Conservation (phyloP, 2,797 vertebrate genomes). For the Coregonus suidteri region DNA sequence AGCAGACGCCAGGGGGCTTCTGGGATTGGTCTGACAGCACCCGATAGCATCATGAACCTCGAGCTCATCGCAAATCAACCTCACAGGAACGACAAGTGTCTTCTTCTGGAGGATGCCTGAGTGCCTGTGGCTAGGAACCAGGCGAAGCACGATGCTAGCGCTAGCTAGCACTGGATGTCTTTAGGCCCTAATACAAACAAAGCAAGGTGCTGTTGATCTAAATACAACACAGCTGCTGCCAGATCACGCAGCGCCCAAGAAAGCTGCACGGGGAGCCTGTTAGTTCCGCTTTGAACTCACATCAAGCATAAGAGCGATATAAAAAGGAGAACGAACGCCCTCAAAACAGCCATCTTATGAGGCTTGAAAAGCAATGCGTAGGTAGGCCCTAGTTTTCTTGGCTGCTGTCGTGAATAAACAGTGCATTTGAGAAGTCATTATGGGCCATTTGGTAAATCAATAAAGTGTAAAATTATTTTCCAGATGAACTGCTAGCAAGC, state of each 20-base stretch:
- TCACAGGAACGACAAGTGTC: slow-evolving; percentile 42
- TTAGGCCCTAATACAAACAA: slow-evolving; percentile 42
- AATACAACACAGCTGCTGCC: slow-evolving; percentile 9
- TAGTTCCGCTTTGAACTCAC: slow-evolving; percentile 22
- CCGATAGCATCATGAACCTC: slow-evolving; percentile 49
- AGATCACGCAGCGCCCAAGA: slow-evolving; percentile 27
- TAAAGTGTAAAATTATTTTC: slow-evolving; percentile 63
- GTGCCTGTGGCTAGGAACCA: slow-evolving; percentile 19
- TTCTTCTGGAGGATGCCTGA: slow-evolving; percentile 40
- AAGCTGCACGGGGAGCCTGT: slow-evolving; percentile 4
- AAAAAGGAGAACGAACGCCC: slow-evolving; percentile 1
- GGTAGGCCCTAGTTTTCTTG: neutral
- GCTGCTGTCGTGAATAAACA: slow-evolving; percentile 41
- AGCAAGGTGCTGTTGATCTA: slow-evolving; percentile 8
- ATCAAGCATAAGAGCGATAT: slow-evolving; percentile 18
- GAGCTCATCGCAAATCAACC: slow-evolving; percentile 69
- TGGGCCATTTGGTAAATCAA: slow-evolving; percentile 68
- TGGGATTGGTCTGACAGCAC: slow-evolving; percentile 70
- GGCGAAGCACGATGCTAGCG: neutral
- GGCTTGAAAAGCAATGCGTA: neutral
- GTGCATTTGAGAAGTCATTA: slow-evolving; percentile 50
- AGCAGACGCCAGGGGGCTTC: slow-evolving; percentile 61
- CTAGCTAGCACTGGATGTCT: slow-evolving; percentile 15
- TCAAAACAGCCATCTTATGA: neutral
- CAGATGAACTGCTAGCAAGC: slow-evolving; percentile 48